Conservation (phyloP, 2,888 invertebrate species). For the Drosophila rubida region DNA sequence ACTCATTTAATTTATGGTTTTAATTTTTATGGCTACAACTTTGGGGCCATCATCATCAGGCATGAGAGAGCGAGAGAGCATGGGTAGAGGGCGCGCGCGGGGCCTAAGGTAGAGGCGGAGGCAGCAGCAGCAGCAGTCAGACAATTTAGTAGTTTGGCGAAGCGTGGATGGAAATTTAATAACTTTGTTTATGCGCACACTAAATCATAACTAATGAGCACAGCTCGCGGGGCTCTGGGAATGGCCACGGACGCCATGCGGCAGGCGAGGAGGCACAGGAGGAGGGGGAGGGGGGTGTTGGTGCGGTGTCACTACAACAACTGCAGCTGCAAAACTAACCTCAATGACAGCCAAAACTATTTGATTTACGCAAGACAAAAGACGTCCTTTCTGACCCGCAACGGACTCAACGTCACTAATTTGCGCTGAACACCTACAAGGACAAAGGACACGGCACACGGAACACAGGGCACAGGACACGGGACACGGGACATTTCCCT, state of each 20-base stretch:
- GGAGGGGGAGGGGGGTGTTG: background rate
- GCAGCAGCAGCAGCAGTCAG: slow-evolving; percentile 44
- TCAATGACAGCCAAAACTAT: slow-evolving; percentile 65
- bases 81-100: too few species aligned
- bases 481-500: slow-evolving; percentile 32
- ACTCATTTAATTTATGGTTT: slow-evolving; percentile 81
- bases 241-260: background rate
- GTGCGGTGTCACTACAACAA: slow-evolving; percentile 32
- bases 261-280: background rate
- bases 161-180: slow-evolving; percentile 80
- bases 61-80: background rate
- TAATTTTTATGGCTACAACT: slow-evolving; percentile 80
- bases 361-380: slow-evolving; percentile 48
- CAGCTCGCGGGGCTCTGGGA: slow-evolving; percentile 40
- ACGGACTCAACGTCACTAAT: slow-evolving; percentile 68
- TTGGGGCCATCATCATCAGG: slow-evolving; percentile 62
- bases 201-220: slow-evolving; percentile 80
- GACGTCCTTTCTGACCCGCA: slow-evolving; percentile 23
- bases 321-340: slow-evolving; percentile 52
- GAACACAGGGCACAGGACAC: slow-evolving; percentile 28
- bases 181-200: slow-evolving; percentile 80
- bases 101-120: slow-evolving; percentile 2
- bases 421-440: slow-evolving; percentile 73
- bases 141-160: slow-evolving; percentile 78
- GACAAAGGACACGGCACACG: slow-evolving; percentile 33